Percentiles rank a stretch among this genome's conserved stretches.
Evolutionary conservation across 2,113 vertebrate species (phyloP).

Genomic region (Brachypteracias leptosomus): DNA sequence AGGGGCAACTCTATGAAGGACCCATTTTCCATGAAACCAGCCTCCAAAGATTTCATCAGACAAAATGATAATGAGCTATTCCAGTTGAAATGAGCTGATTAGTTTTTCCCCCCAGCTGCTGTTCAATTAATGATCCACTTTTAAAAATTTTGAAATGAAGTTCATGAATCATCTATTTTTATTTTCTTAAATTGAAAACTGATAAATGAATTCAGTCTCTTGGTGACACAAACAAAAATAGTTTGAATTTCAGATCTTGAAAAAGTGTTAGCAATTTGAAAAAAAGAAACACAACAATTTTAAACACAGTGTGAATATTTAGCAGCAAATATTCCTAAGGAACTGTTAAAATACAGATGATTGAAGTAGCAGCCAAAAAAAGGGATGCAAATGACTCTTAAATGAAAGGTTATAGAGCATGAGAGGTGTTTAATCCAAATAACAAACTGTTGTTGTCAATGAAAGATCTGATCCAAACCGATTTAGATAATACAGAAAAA

Average conservation of each 20-base stretch:
- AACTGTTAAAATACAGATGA: slow-evolving; percentile 50
- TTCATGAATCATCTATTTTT: slow-evolving; percentile 65
- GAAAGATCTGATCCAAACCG: slow-evolving; percentile 63
- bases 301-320: slow-evolving; percentile 26
- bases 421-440: slow-evolving; percentile 47
- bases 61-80: slow-evolving; percentile 63
- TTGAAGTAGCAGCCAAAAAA: slow-evolving; percentile 50
- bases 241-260: slow-evolving; percentile 34
- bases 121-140: slow-evolving; percentile 68
- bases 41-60: slow-evolving; percentile 54
- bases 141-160: slow-evolving; percentile 55
- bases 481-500: slow-evolving; percentile 72
- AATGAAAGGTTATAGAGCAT: slow-evolving; percentile 50
- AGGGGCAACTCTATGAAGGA: neutral
- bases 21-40: slow-evolving; percentile 50
- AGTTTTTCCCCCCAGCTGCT: slow-evolving; percentile 58
- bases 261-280: neutral
- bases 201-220: slow-evolving; percentile 47
- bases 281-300: neutral
- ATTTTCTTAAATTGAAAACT: slow-evolving; percentile 60
- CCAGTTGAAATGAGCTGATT: slow-evolving; percentile 66
- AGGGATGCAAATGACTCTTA: slow-evolving; percentile 51
- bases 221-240: slow-evolving; percentile 55
- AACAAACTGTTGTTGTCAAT: slow-evolving; percentile 59
- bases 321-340: slow-evolving; percentile 50